A percentile compares a stretch with the other conserved stretches of the same genome.
Evolutionary conservation across 2,888 invertebrate genomes (phyloP).

Genomic region (Dione vanillae): DNA sequence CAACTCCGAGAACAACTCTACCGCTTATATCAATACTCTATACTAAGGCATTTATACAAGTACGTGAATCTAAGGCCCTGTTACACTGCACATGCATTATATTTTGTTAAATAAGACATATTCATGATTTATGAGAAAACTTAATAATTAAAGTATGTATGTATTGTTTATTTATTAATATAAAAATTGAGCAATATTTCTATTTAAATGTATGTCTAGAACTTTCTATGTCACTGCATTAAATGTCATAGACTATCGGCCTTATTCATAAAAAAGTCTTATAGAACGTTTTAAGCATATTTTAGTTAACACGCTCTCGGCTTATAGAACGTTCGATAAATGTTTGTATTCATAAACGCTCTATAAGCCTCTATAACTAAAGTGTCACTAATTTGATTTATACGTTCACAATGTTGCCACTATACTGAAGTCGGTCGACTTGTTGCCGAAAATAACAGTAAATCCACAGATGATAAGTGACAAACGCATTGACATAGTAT

Average conservation of each 20-base stretch:
- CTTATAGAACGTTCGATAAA: too few relatives aligned
- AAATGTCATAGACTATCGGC: slow-evolving; percentile 5
- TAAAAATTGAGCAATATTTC: slow-evolving; percentile 36
- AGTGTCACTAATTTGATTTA: too few relatives aligned
- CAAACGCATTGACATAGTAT: too few relatives aligned
- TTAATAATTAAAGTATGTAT: slow-evolving; percentile 8
- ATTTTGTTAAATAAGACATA: slow-evolving; percentile 5
- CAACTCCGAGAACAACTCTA: neutral
- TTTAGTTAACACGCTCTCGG: too few relatives aligned
- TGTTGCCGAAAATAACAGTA: too few relatives aligned
- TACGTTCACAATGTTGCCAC: too few relatives aligned
- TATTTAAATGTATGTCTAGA: slow-evolving; percentile 25
- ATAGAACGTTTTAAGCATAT: too few relatives aligned
- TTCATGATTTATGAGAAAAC: slow-evolving; percentile 17
- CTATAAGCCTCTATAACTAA: too few relatives aligned
- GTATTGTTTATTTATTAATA: slow-evolving; percentile 1
- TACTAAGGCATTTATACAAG: slow-evolving; percentile 37
- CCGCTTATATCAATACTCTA: slow-evolving; percentile 23
- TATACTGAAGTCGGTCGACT: too few relatives aligned
- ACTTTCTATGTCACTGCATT: slow-evolving; percentile 1
- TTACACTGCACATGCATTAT: slow-evolving; percentile 33
- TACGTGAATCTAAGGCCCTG: slow-evolving; percentile 36
- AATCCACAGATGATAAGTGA: too few relatives aligned
- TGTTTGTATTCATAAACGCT: too few relatives aligned
- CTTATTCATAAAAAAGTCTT: too few relatives aligned